Percentiles rank a stretch among this genome's conserved stretches.
Conservation (phyloP, 2,797 vertebrate genomes). For the Alcedo quadribrachys region DNA sequence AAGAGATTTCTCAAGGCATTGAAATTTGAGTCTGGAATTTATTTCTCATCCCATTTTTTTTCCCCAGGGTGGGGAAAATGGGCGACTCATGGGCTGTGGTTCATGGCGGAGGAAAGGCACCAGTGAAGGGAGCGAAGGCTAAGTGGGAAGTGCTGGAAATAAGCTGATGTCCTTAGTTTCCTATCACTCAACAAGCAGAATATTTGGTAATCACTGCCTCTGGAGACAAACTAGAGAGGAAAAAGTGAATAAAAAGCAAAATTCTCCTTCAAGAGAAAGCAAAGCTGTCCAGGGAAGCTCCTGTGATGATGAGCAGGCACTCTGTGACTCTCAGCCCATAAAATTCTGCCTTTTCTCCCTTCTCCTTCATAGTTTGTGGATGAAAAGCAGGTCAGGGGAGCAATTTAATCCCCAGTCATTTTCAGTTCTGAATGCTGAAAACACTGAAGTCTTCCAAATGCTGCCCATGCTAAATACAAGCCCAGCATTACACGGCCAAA, state of each 20-base stretch:
- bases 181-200: not conserved
- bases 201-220: not conserved
- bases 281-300: not conserved
- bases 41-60: not conserved
- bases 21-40: not conserved
- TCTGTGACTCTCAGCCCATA: not conserved
- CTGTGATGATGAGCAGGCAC: not conserved
- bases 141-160: not conserved
- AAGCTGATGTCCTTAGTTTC: not conserved
- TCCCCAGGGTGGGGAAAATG: not conserved
- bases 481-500: not conserved
- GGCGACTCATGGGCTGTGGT: not conserved
- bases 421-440: not conserved
- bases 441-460: not conserved
- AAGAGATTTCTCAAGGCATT: not conserved
- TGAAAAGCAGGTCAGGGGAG: not conserved
- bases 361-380: not conserved
- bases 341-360: not conserved
- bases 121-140: not conserved
- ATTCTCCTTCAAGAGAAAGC: not conserved
- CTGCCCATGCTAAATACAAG: not conserved
- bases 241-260: not conserved
- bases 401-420: not conserved
- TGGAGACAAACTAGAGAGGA: not conserved
- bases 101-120: accelerated